Evolutionary conservation across 2,888 invertebrate species (phyloP).

Genomic region (Macropis europaea): DNA sequence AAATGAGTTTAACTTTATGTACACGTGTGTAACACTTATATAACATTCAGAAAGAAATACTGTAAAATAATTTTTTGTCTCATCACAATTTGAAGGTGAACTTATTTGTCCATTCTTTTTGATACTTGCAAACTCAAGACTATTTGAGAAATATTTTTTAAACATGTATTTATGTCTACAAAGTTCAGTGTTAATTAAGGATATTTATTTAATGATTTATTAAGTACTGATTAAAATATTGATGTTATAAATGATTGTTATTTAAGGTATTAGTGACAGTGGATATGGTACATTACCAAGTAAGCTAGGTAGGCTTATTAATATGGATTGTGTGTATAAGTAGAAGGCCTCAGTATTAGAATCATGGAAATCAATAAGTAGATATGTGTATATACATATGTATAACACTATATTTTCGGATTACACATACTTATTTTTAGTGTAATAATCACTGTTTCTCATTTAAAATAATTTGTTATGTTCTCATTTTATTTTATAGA

Average conservation of each 20-base stretch:
- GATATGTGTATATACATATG: conserved; percentile 16
- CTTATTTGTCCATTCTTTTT: neutral
- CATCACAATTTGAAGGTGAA: neutral
- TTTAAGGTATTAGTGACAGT: conserved; percentile 49
- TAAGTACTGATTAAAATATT: conserved; percentile 1
- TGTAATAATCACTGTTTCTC: too few relatives aligned
- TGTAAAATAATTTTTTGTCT: neutral
- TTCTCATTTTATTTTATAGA: conserved; percentile 9
- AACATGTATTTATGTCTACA: conserved; percentile 1
- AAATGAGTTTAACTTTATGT: conserved; percentile 1
- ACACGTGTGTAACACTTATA: neutral
- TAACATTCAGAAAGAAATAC: neutral
- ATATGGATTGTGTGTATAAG: conserved; percentile 62
- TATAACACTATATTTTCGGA: conserved; percentile 27
- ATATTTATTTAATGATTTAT: conserved; percentile 16
- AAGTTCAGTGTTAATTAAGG: neutral
- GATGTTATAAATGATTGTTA: conserved; percentile 17
- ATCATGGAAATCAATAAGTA: conserved; percentile 66
- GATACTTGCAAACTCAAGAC: too few relatives aligned
- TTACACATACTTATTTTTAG: conserved; percentile 11
- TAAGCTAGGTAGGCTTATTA: conserved; percentile 60
- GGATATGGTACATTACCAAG: conserved; percentile 43
- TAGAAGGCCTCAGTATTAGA: conserved; percentile 55
- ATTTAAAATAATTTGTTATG: conserved; percentile 9
- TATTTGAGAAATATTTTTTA: neutral